phyloP scores from a whole-genome alignment of 2,888 invertebrate genomes.

The Timandra comae region DNA sequence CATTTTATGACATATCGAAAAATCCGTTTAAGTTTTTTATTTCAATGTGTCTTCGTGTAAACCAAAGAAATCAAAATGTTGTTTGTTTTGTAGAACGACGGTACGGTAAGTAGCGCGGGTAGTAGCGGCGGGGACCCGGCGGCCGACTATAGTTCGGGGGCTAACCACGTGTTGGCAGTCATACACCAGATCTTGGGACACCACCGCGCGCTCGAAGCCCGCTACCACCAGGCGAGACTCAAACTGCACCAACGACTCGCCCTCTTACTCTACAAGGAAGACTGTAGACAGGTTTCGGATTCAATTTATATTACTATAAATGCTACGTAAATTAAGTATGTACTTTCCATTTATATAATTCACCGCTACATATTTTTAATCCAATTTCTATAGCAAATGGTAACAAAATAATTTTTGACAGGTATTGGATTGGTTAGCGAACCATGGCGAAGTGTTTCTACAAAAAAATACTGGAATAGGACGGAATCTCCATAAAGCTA shows the following conservation, averaged over 20 bases:
- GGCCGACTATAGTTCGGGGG: conserved; percentile 97
- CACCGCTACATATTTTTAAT: too few relatives aligned
- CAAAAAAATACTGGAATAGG: conserved; percentile 98
- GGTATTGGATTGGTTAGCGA: conserved; percentile 97
- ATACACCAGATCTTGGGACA: conserved; percentile 98
- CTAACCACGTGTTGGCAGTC: conserved; percentile 96
- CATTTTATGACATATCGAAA: too few relatives aligned
- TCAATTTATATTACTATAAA: background rate
- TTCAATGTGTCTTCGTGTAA: too few relatives aligned
- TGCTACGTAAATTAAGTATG: too few relatives aligned
- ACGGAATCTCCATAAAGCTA: conserved; percentile 94
- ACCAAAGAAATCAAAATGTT: too few relatives aligned
- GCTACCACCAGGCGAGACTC: conserved; percentile 96
- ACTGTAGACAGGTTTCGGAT: conserved; percentile 92
- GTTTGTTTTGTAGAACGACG: too few relatives aligned
- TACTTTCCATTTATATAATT: too few relatives aligned
- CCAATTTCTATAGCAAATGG: too few relatives aligned
- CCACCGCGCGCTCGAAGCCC: conserved; percentile 93
- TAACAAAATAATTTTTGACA: too few relatives aligned
- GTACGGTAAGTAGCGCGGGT: conserved; percentile 72
- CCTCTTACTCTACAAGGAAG: conserved; percentile 95
- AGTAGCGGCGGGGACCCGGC: conserved; percentile 89
- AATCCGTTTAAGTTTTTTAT: too few relatives aligned
- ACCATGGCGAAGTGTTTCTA: conserved; percentile 98
- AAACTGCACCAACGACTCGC: conserved; percentile 96